Percentiles rank a stretch among this genome's conserved stretches.
Conservation (phyloP, 2,888 invertebrate species). For the Junonia oenone region DNA sequence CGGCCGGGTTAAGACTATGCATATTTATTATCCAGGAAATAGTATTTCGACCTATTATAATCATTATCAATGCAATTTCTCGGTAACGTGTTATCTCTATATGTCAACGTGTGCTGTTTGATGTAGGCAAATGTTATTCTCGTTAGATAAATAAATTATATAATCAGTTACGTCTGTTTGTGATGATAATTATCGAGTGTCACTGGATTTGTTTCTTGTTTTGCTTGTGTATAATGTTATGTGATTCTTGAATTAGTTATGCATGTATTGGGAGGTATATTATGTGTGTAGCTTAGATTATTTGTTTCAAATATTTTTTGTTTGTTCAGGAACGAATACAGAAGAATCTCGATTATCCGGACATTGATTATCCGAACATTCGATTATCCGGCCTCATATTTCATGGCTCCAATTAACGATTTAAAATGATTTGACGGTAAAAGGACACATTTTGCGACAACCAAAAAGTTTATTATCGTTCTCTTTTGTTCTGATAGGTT, state of each 20-base stretch:
- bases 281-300: too few relatives aligned
- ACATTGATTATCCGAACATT: too few relatives aligned
- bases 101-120: constrained; percentile 6
- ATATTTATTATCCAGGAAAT: constrained; percentile 5
- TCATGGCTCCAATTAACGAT: too few relatives aligned
- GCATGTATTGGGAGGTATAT: too few relatives aligned
- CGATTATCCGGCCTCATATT: too few relatives aligned
- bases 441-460: too few relatives aligned
- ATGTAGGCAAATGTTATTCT: constrained; percentile 7
- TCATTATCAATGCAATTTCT: constrained; percentile 11
- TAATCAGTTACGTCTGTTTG: not conserved
- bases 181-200: not conserved
- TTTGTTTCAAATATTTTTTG: too few relatives aligned
- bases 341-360: too few relatives aligned
- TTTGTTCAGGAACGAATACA: too few relatives aligned
- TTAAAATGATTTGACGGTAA: too few relatives aligned
- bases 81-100: constrained; percentile 9
- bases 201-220: not conserved
- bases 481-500: too few relatives aligned
- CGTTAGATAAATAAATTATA: constrained; percentile 1
- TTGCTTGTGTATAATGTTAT: not conserved
- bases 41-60: constrained; percentile 3
- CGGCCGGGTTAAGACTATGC: not conserved
- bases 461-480: too few relatives aligned
- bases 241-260: not conserved